phyloP scores from a whole-genome alignment of 2,797 vertebrate species.

The Onychomys torridus region DNA sequence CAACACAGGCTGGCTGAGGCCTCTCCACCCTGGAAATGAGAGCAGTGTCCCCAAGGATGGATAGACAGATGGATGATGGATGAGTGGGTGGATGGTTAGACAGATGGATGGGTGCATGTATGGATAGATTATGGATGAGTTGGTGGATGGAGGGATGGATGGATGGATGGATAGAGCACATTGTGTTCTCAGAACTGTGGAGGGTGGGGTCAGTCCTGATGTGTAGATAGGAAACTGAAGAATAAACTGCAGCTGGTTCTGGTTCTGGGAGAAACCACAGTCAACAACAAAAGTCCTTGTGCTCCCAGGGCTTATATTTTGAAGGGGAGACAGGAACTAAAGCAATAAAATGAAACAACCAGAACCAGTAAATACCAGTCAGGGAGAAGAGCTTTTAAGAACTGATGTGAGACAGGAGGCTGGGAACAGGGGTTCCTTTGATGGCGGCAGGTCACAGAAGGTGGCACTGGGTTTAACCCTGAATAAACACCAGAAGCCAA shows the following conservation, averaged over 20 bases:
- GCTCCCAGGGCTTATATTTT: background rate
- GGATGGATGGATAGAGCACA: background rate
- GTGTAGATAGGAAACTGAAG: background rate
- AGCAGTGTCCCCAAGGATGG: background rate
- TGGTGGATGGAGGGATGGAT: background rate
- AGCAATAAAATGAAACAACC: background rate
- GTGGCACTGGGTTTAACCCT: background rate
- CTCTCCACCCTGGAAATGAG: background rate
- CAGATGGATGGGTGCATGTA: too few relatives aligned
- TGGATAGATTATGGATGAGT: background rate
- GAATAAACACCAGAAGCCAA: background rate
- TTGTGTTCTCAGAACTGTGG: background rate
- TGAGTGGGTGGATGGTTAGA: background rate
- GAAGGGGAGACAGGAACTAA: background rate
- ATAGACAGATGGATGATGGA: background rate
- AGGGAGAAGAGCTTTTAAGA: background rate
- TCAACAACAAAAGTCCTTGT: background rate
- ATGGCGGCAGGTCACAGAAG: background rate
- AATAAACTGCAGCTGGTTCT: too few relatives aligned
- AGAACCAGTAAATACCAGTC: background rate
- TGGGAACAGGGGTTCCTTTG: background rate
- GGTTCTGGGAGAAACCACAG: background rate
- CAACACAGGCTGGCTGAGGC: background rate
- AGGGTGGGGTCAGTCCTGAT: background rate
- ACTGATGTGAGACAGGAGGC: too few relatives aligned